Conservation (phyloP, 2,888 invertebrate genomes). For the Diogma glabrata region DNA sequence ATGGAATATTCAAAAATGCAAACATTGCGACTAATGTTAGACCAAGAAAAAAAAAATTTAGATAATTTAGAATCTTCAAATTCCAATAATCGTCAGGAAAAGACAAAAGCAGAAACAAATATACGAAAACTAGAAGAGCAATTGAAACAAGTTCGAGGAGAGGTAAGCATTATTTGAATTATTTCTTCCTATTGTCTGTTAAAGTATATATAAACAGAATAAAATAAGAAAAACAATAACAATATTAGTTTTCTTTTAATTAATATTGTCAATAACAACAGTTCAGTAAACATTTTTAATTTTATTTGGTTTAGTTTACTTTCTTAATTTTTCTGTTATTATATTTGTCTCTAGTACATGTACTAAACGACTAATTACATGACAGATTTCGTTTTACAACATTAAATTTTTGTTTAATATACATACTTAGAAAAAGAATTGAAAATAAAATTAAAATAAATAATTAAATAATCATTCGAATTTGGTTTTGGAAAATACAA, state of each 20-base stretch:
- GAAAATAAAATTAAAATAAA: no score
- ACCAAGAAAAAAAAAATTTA: slow-evolving; percentile 72
- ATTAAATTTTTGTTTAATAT: no score
- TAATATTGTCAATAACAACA: slow-evolving; percentile 8
- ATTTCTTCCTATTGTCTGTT: slow-evolving; percentile 8
- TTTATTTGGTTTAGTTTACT: not conserved
- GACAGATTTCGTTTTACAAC: no score
- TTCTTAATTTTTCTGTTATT: slow-evolving; percentile 3
- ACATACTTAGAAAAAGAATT: no score
- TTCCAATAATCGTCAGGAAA: slow-evolving; percentile 27
- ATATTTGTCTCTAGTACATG: slow-evolving; percentile 4
- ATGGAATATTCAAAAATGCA: slow-evolving; percentile 71
- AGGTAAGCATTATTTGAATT: slow-evolving; percentile 27
- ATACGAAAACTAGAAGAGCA: slow-evolving; percentile 35
- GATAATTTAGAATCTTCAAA: slow-evolving; percentile 52
- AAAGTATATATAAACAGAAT: not conserved
- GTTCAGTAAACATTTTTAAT: slow-evolving; percentile 2
- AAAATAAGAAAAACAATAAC: slow-evolving; percentile 2
- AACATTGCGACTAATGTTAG: slow-evolving; percentile 81
- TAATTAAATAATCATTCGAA: no score
- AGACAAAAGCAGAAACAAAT: slow-evolving; percentile 30
- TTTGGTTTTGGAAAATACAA: no score
- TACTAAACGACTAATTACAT: not conserved
- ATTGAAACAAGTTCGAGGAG: slow-evolving; percentile 35
- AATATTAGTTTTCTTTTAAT: slow-evolving; percentile 9